phyloP scores from a whole-genome alignment of 1,140 invertebrate genomes.

The Ceratina calcarata region DNA sequence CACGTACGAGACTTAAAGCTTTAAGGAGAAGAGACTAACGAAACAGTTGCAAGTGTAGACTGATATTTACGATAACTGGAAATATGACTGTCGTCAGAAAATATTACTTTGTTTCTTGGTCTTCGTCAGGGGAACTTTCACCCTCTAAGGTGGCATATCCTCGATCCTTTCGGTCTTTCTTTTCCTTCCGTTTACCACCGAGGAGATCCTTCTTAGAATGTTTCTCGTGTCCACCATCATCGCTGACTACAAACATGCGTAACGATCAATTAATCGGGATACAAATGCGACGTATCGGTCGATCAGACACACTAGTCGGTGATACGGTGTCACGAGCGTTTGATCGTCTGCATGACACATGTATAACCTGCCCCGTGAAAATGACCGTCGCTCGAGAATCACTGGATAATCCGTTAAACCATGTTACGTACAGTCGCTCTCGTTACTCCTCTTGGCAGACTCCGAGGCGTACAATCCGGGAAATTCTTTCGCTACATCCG shows the following conservation, averaged over 20 bases:
- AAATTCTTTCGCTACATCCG: conserved; percentile 94
- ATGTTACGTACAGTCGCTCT: conserved; percentile 90
- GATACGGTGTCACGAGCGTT: background rate
- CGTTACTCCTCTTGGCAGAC: conserved; percentile 87
- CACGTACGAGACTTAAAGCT: too few species aligned
- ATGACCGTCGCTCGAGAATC: background rate
- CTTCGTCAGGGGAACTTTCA: conserved; percentile 95
- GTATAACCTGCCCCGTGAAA: conserved; percentile 51
- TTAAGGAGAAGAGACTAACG: too few species aligned
- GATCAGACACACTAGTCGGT: background rate
- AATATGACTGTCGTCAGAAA: background rate
- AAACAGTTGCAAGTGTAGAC: too few species aligned
- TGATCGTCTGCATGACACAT: conserved; percentile 37
- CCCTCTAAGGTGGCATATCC: conserved; percentile 95
- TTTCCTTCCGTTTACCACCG: conserved; percentile 87
- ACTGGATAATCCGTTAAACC: background rate
- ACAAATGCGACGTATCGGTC: background rate
- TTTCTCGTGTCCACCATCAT: conserved; percentile 87
- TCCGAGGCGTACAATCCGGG: conserved; percentile 92
- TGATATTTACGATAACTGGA: background rate
- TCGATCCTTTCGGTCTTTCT: conserved; percentile 91
- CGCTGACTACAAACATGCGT: conserved; percentile 83
- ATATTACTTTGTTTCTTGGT: conserved; percentile 89
- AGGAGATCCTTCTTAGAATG: conserved; percentile 88
- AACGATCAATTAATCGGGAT: background rate